Conservation (phyloP, 2,113 vertebrate genomes). For the Pithys albifrons region DNA sequence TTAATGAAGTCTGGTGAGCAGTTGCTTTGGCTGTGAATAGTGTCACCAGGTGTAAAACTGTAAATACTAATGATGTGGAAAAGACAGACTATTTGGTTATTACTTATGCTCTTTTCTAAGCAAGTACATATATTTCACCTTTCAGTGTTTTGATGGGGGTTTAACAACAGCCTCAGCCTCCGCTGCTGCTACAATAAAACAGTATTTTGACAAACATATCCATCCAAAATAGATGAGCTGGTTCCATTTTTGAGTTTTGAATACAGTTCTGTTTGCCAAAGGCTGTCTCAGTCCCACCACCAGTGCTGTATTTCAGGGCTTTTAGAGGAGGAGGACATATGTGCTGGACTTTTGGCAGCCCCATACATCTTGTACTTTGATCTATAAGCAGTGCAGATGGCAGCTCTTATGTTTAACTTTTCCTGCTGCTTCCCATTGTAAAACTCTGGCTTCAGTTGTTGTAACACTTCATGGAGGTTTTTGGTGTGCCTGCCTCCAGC, state of each 20-base stretch:
- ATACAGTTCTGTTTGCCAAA: background rate
- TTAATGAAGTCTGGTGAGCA: background rate
- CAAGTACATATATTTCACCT: background rate
- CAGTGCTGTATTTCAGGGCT: background rate
- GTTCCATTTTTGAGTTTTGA: background rate
- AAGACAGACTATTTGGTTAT: background rate
- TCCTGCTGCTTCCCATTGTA: background rate
- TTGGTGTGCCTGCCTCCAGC: background rate
- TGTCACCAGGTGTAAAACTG: background rate
- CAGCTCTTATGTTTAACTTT: background rate
- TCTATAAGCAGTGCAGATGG: background rate
- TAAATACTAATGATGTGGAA: background rate
- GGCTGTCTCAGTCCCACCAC: background rate
- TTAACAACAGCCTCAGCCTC: background rate
- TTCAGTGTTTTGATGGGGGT: background rate
- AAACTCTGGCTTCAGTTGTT: background rate
- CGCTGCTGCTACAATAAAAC: background rate
- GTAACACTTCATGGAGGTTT: background rate
- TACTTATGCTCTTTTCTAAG: background rate
- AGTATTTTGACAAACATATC: background rate
- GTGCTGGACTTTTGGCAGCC: slow-evolving; percentile 15
- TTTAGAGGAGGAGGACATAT: background rate
- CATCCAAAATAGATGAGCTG: background rate
- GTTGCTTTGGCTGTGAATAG: background rate
- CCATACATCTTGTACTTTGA: background rate